A percentile compares a stretch with the other conserved stretches of the same genome.
Conservation (phyloP, 2,888 invertebrate genomes). For the Orthosia gothica region DNA sequence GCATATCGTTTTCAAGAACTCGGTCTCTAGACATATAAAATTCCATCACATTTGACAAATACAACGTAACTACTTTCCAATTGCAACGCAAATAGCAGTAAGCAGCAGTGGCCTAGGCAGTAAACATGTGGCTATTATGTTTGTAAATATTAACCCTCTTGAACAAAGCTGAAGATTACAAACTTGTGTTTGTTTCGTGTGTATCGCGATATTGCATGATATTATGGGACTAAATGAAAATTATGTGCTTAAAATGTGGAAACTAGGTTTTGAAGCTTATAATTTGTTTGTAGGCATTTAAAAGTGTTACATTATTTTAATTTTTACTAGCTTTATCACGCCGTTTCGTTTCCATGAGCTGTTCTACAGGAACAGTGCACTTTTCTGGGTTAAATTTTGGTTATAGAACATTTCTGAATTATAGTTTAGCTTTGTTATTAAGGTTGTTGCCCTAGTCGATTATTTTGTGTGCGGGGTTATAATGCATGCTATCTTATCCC, state of each 20-base stretch:
- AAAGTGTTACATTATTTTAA: neutral
- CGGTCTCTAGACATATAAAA: neutral
- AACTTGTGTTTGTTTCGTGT: conserved; percentile 17
- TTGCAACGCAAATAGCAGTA: conserved; percentile 30
- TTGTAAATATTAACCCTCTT: conserved; percentile 36
- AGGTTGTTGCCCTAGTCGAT: no score
- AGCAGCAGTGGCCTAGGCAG: conserved; percentile 24
- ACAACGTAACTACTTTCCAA: conserved; percentile 25
- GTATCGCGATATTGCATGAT: conserved; percentile 14
- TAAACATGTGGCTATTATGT: conserved; percentile 42
- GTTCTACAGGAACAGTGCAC: neutral
- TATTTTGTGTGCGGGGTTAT: no score
- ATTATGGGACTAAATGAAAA: conserved; percentile 10
- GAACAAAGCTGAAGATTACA: conserved; percentile 42
- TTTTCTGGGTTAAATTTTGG: no score
- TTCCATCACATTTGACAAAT: conserved; percentile 18
- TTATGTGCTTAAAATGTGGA: neutral
- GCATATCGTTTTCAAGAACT: no score
- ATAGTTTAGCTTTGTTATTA: no score
- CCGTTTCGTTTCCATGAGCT: no score
- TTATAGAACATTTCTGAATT: no score
- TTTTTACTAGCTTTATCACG: neutral
- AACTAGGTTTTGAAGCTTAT: neutral
- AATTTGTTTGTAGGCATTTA: neutral
- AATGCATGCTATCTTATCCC: no score